Evolutionary conservation across 2,888 invertebrate species (phyloP).

Genomic region (Scotopteryx bipunctaria): DNA sequence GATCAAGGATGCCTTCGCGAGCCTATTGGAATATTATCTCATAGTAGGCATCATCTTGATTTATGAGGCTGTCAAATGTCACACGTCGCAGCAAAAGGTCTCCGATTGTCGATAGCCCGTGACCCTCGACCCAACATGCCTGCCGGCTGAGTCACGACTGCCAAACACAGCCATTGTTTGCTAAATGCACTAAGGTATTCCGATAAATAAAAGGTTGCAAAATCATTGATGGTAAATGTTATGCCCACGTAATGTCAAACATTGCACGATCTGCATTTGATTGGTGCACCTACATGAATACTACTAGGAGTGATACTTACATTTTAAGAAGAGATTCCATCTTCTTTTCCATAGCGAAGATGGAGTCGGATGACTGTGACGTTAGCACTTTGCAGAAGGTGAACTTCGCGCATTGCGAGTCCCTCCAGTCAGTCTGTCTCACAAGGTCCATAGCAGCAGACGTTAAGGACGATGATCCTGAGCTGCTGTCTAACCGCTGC

Average conservation of each 20-base stretch:
- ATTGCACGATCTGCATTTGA: neutral
- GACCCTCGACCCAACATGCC: slow-evolving; percentile 28
- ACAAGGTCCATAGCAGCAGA: slow-evolving; percentile 76
- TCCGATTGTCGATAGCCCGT: slow-evolving; percentile 27
- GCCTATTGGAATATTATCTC: slow-evolving; percentile 11
- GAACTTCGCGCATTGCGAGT: slow-evolving; percentile 90
- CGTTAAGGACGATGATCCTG: slow-evolving; percentile 59
- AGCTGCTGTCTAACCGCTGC: slow-evolving; percentile 61
- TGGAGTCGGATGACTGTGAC: slow-evolving; percentile 86
- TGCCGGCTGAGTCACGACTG: slow-evolving; percentile 32
- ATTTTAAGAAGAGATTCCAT: slow-evolving; percentile 88
- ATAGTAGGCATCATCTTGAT: slow-evolving; percentile 18
- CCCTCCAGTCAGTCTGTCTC: slow-evolving; percentile 86
- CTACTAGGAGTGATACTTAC: slow-evolving; percentile 81
- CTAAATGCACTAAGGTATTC: slow-evolving; percentile 12
- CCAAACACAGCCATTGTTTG: slow-evolving; percentile 19
- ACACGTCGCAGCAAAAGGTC: slow-evolving; percentile 29
- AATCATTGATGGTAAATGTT: slow-evolving; percentile 21
- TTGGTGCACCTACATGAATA: neutral
- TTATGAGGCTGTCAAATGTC: slow-evolving; percentile 31
- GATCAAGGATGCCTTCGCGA: neutral
- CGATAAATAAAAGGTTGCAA: slow-evolving; percentile 15
- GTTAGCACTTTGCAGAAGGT: slow-evolving; percentile 90
- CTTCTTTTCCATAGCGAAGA: slow-evolving; percentile 90
- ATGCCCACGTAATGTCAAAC: slow-evolving; percentile 5